phyloP scores from a whole-genome alignment of 2,888 invertebrate species.

The Hyles lineata region DNA sequence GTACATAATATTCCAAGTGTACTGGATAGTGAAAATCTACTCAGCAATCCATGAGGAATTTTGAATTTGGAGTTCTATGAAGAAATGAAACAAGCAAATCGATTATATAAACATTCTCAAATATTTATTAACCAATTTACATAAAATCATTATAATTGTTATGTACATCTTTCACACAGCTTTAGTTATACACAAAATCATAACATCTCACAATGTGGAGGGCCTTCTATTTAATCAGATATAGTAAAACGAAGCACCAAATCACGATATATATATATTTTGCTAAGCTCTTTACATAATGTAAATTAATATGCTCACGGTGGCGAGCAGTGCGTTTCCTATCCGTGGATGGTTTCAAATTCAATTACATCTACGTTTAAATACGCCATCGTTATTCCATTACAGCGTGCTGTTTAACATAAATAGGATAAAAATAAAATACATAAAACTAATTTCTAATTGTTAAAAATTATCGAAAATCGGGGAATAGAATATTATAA shows the following conservation, averaged over 20 bases:
- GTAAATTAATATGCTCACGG: slow-evolving; percentile 44
- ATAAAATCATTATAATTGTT: slow-evolving; percentile 81
- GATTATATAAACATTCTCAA: slow-evolving; percentile 85
- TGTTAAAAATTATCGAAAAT: slow-evolving; percentile 60
- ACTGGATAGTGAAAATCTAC: slow-evolving; percentile 30
- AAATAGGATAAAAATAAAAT: slow-evolving; percentile 67
- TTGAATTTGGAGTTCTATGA: slow-evolving; percentile 4
- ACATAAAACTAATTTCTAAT: slow-evolving; percentile 60
- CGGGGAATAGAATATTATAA: slow-evolving; percentile 41
- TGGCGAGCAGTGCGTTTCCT: slow-evolving; percentile 37
- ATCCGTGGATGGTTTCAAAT: slow-evolving; percentile 13
- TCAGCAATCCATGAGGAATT: slow-evolving; percentile 18
- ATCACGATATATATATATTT: slow-evolving; percentile 71
- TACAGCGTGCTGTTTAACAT: slow-evolving; percentile 66
- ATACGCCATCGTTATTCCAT: slow-evolving; percentile 51
- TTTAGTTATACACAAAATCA: slow-evolving; percentile 80
- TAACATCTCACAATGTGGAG: slow-evolving; percentile 81
- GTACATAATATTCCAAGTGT: background rate
- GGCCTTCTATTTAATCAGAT: slow-evolving; percentile 81
- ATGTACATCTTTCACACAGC: slow-evolving; percentile 83
- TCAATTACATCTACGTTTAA: slow-evolving; percentile 49
- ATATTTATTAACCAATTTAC: slow-evolving; percentile 86
- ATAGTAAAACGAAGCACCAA: slow-evolving; percentile 80
- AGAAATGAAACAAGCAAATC: slow-evolving; percentile 56
- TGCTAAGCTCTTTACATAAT: slow-evolving; percentile 76